Evolutionary conservation across 2,113 vertebrate species (phyloP), one percentile per base, ranked within the genome.

Genomic region (Chroicocephalus ridibundus): DNA sequence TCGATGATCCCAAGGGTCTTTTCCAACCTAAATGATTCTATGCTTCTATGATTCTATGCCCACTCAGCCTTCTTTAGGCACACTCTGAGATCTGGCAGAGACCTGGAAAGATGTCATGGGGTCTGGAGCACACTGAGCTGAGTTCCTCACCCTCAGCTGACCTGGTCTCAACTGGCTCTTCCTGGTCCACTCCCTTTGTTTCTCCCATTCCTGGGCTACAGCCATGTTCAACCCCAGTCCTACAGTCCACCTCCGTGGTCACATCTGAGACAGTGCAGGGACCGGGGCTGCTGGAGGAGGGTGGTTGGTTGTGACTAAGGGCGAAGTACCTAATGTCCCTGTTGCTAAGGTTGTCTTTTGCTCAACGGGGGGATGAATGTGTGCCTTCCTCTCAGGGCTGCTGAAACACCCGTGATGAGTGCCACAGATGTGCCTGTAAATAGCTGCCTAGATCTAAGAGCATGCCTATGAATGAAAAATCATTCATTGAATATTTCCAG

Each of bases 361-460:
- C 36, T 78, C 38, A 29, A 1, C 0, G 0, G 1, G 10, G 8
- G 16, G 9, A 68, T 68, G 65, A 81, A 92, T 36, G 19, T 44
- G 34, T 65, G n/a, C 4, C 32, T 88, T 78, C 38, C 54, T 75
- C 60, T 57, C 51, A 52, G 36, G 64, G 34, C 49, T 88, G n/a
- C 75, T 91, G 80, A 91, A 92, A 96, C 87, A 68, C 27, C 40
- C 79, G 58, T 38, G 24, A 44, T 46, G 8, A 94, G 78, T 57
- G 34, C n/a, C 55, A 69, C 76, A 94, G 86, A 82, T 83, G 80
- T 77, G 49, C 46, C 47, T 93, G 72, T 58, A 92, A 84, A 68
- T 76, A 82, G 54, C 76, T 94, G 61, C 44, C n/a, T 36, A 64
- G 88, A 83, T 82, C 83, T 55, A 64, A 94, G 42, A 93, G 36